These are phyloP conservation scores for Bagarius yarrelli DNA, from an alignment of 2,113 vertebrate genomes.

Conservation along the genomic window DNA sequence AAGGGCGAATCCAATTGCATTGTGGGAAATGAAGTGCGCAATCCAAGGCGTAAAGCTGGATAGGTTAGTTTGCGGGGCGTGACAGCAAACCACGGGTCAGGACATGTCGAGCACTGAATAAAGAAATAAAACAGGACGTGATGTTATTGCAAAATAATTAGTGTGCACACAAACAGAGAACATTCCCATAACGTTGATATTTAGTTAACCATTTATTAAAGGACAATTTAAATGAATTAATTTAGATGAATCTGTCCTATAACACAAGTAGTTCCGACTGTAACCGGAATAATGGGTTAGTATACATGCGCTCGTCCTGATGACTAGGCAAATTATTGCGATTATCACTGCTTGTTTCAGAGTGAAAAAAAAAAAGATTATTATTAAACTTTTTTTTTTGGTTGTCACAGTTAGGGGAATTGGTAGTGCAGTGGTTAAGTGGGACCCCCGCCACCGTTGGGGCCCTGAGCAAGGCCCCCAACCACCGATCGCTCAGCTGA, in stretches of 20 bases:
- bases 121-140: not conserved
- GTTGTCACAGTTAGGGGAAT: too few species aligned
- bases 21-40: conserved; percentile 67
- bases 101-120: not conserved
- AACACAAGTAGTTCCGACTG: not conserved
- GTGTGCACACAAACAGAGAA: not conserved
- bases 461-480: too few species aligned
- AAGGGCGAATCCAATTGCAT: conserved; percentile 52
- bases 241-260: too few species aligned
- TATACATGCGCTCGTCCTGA: not conserved
- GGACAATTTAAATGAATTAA: too few species aligned
- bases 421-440: too few species aligned
- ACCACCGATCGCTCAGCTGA: too few species aligned
- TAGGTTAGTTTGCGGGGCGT: conserved; percentile 69
- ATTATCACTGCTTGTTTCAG: not conserved
- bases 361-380: too few species aligned
- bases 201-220: not conserved
- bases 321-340: not conserved
- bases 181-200: not conserved
- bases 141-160: not conserved
- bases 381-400: too few species aligned
- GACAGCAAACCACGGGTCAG: not conserved
- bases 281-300: not conserved
- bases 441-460: too few species aligned
- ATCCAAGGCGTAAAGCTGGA: conserved; percentile 41